A percentile compares a stretch with the other conserved stretches of the same genome.
These are phyloP conservation scores for Hippopotamyrus pictus DNA, from an alignment of 2,797 vertebrate genomes.

Conservation along the genomic window DNA sequence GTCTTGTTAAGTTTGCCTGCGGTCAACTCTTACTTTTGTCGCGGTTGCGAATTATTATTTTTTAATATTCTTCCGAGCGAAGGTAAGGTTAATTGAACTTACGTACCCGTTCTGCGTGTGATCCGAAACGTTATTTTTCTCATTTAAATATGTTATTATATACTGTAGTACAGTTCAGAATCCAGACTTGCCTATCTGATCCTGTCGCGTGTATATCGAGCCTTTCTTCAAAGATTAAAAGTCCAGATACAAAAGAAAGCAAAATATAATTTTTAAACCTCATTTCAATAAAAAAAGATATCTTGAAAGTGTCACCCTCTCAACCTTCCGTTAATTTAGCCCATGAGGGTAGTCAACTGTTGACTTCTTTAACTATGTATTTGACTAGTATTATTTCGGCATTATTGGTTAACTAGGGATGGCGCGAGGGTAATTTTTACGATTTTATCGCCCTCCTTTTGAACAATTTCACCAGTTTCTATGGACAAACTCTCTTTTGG, in stretches of 20 bases:
- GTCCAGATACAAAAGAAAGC: not conserved
- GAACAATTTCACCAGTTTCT: not conserved
- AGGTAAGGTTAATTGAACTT: slow-evolving; percentile 26
- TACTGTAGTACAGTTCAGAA: not conserved
- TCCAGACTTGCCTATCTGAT: not conserved
- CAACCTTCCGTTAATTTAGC: not conserved
- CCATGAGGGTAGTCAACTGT: not conserved
- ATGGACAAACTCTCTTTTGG: not conserved
- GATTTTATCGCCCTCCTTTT: not conserved
- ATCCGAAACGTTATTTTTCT: not conserved
- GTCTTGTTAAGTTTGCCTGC: slow-evolving; percentile 5
- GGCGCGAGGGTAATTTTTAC: not conserved
- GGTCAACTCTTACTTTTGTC: slow-evolving; percentile 22
- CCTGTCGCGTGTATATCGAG: not conserved
- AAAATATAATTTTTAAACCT: not conserved
- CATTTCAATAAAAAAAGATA: not conserved
- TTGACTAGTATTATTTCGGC: not conserved
- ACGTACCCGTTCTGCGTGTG: not conserved
- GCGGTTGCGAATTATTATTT: slow-evolving; percentile 19
- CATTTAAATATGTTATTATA: not conserved
- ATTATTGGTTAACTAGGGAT: not conserved
- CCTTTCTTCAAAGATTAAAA: not conserved
- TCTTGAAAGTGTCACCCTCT: not conserved
- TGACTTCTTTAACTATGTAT: not conserved
- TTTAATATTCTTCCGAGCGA: slow-evolving; percentile 22